phyloP scores from a whole-genome alignment of 2,888 invertebrate genomes.

The Tenthredo notha region DNA sequence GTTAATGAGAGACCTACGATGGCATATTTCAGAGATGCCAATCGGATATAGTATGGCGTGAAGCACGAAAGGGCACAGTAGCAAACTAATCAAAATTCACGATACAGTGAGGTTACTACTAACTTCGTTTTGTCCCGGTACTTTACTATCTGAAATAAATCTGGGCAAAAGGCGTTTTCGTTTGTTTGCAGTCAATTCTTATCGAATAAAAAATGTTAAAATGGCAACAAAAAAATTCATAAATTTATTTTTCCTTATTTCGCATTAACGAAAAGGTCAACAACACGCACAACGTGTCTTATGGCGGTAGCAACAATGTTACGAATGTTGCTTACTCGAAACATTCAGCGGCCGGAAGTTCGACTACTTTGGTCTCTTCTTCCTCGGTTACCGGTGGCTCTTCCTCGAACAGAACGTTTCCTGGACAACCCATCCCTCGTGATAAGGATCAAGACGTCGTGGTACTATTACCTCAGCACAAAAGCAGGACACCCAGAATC shows the following conservation, averaged over 20 bases:
- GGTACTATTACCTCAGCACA: conserved; percentile 70
- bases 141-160: not conserved
- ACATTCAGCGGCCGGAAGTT: conserved; percentile 63
- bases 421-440: conserved; percentile 30
- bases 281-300: conserved; percentile 88
- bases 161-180: not conserved
- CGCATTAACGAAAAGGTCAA: conserved; percentile 72
- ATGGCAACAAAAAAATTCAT: not conserved
- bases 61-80: conserved; percentile 37
- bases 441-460: conserved; percentile 73
- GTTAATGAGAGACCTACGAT: conserved; percentile 35
- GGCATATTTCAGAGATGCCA: conserved; percentile 41
- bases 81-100: conserved; percentile 35
- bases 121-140: conserved; percentile 30
- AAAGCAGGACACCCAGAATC: conserved; percentile 70
- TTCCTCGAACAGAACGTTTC: conserved; percentile 38
- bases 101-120: conserved; percentile 13
- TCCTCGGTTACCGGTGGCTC: conserved; percentile 55
- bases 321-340: conserved; percentile 80
- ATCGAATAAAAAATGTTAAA: not conserved
- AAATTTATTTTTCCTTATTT: not conserved
- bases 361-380: conserved; percentile 59
- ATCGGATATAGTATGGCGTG: conserved; percentile 24
- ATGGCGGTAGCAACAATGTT: conserved; percentile 81
- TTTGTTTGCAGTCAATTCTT: not conserved